phyloP scores from a whole-genome alignment of 1,140 invertebrate species.

The Diuraphis noxia region DNA sequence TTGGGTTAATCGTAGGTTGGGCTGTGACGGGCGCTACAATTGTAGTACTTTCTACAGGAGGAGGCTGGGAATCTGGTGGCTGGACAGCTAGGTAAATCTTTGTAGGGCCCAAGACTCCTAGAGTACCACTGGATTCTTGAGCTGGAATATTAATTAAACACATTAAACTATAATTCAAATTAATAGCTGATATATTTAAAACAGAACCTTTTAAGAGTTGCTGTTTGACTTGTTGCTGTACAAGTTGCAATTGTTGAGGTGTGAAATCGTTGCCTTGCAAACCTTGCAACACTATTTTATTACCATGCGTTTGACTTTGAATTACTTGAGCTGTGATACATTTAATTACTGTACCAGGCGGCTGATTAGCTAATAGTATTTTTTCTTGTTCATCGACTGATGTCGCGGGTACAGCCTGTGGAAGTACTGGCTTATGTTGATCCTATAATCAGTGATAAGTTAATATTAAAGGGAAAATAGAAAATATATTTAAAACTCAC shows the following conservation, averaged over 20 bases:
- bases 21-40: background rate
- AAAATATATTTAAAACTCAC: background rate
- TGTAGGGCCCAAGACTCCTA: conserved; percentile 78
- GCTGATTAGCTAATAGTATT: conserved; percentile 73
- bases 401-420: conserved; percentile 19
- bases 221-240: conserved; percentile 86
- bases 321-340: conserved; percentile 81
- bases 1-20: background rate
- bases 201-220: conserved; percentile 76
- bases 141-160: conserved; percentile 54
- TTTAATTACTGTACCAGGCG: conserved; percentile 83
- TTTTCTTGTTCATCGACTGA: conserved; percentile 56
- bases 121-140: conserved; percentile 69
- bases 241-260: conserved; percentile 74
- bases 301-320: conserved; percentile 75
- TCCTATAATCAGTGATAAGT: background rate
- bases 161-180: background rate
- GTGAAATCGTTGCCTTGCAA: conserved; percentile 79
- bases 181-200: background rate
- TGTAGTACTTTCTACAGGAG: background rate
- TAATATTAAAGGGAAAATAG: background rate
- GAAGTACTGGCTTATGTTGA: conserved; percentile 50
- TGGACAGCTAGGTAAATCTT: conserved; percentile 84
- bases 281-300: conserved; percentile 81
- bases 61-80: conserved; percentile 61